phyloP scores from a whole-genome alignment of 2,888 invertebrate species.

The Empis livida region DNA sequence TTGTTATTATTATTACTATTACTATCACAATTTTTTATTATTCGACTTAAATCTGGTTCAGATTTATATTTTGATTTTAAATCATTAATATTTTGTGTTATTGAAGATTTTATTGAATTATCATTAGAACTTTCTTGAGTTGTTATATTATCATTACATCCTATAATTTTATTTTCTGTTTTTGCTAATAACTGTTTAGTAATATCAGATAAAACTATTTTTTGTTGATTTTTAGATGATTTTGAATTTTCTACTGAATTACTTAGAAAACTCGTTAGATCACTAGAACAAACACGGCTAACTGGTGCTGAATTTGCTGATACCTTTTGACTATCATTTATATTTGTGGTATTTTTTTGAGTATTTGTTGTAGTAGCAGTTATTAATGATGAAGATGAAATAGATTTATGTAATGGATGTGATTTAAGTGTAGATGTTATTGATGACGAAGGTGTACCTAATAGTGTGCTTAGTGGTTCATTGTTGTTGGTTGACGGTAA shows the following conservation, averaged over 20 bases:
- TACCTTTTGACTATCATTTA: background rate
- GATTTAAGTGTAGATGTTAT: slow-evolving; percentile 1
- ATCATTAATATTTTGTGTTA: slow-evolving; percentile 13
- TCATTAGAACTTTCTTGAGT: slow-evolving; percentile 10
- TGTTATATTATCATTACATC: slow-evolving; percentile 1
- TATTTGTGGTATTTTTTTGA: background rate
- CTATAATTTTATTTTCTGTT: background rate
- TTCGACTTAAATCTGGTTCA: slow-evolving; percentile 29
- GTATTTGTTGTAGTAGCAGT: slow-evolving; percentile 11
- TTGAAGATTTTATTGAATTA: slow-evolving; percentile 22
- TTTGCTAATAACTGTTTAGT: slow-evolving; percentile 16
- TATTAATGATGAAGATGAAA: slow-evolving; percentile 29
- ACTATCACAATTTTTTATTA: slow-evolving; percentile 1
- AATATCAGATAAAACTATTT: slow-evolving; percentile 14
- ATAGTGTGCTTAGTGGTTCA: slow-evolving; percentile 11
- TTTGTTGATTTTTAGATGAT: background rate
- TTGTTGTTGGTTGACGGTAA: background rate
- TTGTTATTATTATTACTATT: too few relatives aligned
- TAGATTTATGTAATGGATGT: slow-evolving; percentile 28
- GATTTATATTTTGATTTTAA: slow-evolving; percentile 29
- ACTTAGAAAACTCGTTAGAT: slow-evolving; percentile 10
- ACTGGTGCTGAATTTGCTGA: slow-evolving; percentile 23
- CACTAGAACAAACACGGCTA: slow-evolving; percentile 26
- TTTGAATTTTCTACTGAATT: slow-evolving; percentile 7
- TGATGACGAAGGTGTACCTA: slow-evolving; percentile 10